Percentiles rank a stretch among this genome's conserved stretches.
These are phyloP conservation scores for Uropetala carovei DNA, from an alignment of 2,888 invertebrate genomes.

Conservation along the genomic window DNA sequence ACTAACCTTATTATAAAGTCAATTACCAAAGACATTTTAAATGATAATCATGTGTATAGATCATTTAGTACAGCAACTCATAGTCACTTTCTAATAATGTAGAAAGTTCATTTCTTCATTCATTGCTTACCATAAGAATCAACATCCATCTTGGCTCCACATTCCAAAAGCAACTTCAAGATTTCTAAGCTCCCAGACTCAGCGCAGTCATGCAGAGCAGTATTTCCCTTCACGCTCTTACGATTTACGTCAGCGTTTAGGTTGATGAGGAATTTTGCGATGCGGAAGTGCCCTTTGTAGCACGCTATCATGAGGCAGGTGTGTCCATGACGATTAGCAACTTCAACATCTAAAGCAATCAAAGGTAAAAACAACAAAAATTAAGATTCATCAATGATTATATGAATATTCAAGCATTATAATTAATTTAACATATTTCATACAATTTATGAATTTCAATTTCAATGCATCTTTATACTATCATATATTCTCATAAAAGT, in stretches of 20 bases:
- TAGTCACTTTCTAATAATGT: too few relatives aligned
- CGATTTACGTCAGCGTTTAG: constrained; percentile 94
- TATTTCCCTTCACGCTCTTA: constrained; percentile 94
- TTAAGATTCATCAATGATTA: neutral
- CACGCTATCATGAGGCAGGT: constrained; percentile 99
- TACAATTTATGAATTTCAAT: too few relatives aligned
- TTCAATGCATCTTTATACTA: too few relatives aligned
- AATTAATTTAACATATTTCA: too few relatives aligned
- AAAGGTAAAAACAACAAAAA: neutral
- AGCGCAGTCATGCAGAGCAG: constrained; percentile 98
- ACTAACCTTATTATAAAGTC: too few relatives aligned
- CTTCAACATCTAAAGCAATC: constrained; percentile 88
- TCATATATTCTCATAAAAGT: too few relatives aligned
- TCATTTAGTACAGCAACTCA: too few relatives aligned
- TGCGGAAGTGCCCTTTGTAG: constrained; percentile 94
- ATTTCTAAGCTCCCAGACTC: constrained; percentile 97
- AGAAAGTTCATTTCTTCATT: neutral
- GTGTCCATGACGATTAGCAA: constrained; percentile 96
- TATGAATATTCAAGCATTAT: too few relatives aligned
- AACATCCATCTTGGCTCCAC: constrained; percentile 94
- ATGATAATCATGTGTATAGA: too few relatives aligned
- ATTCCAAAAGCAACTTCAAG: constrained; percentile 89
- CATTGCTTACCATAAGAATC: constrained; percentile 88
- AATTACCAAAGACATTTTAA: too few relatives aligned
- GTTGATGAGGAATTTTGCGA: constrained; percentile 91